These are phyloP conservation scores for Drosophila takahashii DNA, from an alignment of 1,140 invertebrate species.

Conservation along the genomic window DNA sequence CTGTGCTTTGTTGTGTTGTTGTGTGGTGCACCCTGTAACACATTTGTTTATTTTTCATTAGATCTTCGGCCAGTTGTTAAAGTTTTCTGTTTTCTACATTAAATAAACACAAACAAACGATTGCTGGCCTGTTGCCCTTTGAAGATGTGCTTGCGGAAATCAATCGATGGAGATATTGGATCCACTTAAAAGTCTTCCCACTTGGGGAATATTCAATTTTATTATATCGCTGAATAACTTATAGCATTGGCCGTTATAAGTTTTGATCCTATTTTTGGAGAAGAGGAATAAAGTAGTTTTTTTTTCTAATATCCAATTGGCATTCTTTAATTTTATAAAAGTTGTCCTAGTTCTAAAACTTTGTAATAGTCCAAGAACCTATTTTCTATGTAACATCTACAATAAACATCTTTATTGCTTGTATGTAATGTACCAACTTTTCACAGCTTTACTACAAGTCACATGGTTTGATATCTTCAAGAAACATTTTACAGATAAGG, in stretches of 20 bases:
- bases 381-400: too few relatives aligned
- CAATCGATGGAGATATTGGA: slow-evolving; percentile 19
- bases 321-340: too few relatives aligned
- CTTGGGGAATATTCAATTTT: slow-evolving; percentile 4
- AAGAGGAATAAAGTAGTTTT: too few relatives aligned
- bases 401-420: too few relatives aligned
- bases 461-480: not conserved
- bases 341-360: too few relatives aligned
- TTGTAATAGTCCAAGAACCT: too few relatives aligned
- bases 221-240: not conserved
- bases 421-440: not conserved
- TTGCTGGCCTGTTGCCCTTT: slow-evolving; percentile 5
- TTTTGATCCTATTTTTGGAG: not conserved
- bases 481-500: not conserved
- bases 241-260: not conserved
- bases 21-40: not conserved
- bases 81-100: slow-evolving; percentile 22
- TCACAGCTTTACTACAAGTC: not conserved
- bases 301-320: too few relatives aligned
- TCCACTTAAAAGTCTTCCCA: slow-evolving; percentile 20
- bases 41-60: slow-evolving; percentile 49
- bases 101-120: slow-evolving; percentile 25
- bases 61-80: slow-evolving; percentile 27
- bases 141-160: slow-evolving; percentile 18
- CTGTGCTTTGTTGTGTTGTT: not conserved